A percentile compares a stretch with the other conserved stretches of the same genome.
phyloP scores from a whole-genome alignment of 1,140 invertebrate species.

The Saxidomus purpurata region DNA sequence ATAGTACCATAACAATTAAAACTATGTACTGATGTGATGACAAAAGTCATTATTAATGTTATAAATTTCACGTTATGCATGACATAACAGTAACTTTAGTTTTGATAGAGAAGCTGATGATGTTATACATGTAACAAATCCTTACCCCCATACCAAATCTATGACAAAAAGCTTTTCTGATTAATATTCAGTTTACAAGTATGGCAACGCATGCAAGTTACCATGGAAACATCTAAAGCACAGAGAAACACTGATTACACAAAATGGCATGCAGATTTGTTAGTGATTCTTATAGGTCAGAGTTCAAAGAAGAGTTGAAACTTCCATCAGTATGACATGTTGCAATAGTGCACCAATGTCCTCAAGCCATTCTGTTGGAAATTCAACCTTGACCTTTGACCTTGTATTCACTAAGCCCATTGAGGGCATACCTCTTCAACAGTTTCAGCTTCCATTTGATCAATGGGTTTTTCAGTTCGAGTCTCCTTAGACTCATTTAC shows the following conservation, averaged over 20 bases:
- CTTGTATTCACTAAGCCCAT: not conserved
- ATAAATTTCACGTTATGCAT: too few relatives aligned
- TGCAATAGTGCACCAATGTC: too few relatives aligned
- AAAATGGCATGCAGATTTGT: not conserved
- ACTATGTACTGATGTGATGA: too few relatives aligned
- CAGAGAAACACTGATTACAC: not conserved
- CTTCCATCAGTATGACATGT: not conserved
- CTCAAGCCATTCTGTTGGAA: not conserved
- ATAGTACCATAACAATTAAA: too few relatives aligned
- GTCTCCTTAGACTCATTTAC: slow-evolving; percentile 62
- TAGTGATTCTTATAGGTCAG: not conserved
- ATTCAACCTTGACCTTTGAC: slow-evolving; percentile 7
- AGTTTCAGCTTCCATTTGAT: slow-evolving; percentile 63
- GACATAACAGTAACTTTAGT: too few relatives aligned
- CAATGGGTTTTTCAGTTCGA: slow-evolving; percentile 55
- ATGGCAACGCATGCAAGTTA: slow-evolving; percentile 27
- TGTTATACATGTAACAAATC: not conserved
- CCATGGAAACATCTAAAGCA: not conserved
- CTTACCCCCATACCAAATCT: too few relatives aligned
- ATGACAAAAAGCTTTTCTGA: not conserved
- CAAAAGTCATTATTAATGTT: too few relatives aligned
- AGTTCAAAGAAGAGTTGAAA: slow-evolving; percentile 19
- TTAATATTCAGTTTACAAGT: not conserved
- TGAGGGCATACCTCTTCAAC: slow-evolving; percentile 51
- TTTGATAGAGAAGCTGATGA: not conserved